Evolutionary conservation across 30 jellyfish, hydroid and myxozoan genomes (phyloP).

Genomic region (Chrysaora quinquecirrha): DNA sequence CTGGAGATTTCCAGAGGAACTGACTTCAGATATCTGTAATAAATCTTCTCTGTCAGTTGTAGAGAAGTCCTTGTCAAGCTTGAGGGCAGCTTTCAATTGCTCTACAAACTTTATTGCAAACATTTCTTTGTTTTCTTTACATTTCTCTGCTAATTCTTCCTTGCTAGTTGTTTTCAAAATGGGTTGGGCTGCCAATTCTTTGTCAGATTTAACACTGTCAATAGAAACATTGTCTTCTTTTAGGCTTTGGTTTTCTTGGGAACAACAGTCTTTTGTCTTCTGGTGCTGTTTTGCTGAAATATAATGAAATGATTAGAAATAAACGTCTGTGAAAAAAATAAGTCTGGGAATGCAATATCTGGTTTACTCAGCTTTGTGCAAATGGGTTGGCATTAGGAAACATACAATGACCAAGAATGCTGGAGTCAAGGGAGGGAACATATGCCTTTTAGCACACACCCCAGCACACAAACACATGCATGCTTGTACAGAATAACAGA

Average conservation of each 20-base stretch:
- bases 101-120: neutral
- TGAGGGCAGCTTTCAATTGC: neutral
- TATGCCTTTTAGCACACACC: no score
- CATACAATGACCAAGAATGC: no score
- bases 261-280: no score
- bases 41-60: neutral
- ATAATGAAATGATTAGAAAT: no score
- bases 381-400: no score
- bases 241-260: neutral
- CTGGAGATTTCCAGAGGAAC: neutral
- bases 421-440: no score
- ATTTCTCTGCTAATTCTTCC: neutral
- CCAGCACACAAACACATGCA: no score
- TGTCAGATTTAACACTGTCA: neutral
- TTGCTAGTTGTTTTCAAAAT: neutral
- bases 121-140: neutral
- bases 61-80: neutral
- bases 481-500: no score
- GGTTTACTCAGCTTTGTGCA: no score
- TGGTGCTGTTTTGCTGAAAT: neutral
- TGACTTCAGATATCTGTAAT: constrained; percentile 5
- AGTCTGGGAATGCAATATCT: no score
- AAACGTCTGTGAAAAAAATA: no score
- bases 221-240: neutral
- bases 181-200: neutral